Conservation (phyloP, 2,888 invertebrate genomes). For the Drosophila putrida region DNA sequence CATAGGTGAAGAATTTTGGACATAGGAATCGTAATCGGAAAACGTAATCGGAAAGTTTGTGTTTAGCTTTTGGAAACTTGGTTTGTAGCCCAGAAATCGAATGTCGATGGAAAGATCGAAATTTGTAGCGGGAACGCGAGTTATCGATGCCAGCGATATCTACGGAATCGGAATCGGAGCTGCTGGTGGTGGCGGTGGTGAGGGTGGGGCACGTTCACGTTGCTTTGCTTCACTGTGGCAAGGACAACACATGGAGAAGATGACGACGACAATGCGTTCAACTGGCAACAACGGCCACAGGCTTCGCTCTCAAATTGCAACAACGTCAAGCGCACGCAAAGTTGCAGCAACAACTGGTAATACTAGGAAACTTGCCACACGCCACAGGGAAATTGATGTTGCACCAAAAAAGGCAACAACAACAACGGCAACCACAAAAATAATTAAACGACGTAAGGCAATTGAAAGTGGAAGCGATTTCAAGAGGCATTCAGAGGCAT, state of each 20-base stretch:
- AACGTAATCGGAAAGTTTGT: too few relatives aligned
- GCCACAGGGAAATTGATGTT: not conserved
- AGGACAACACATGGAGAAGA: not conserved
- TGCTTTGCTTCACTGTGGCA: not conserved
- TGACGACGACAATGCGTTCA: not conserved
- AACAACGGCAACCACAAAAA: not conserved
- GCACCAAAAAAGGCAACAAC: constrained; percentile 4
- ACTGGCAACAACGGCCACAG: not conserved
- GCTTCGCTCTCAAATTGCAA: not conserved
- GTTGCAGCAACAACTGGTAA: not conserved
- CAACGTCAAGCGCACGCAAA: not conserved
- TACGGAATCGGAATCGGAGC: constrained; percentile 1
- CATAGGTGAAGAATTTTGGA: not conserved
- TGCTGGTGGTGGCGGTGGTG: constrained; percentile 31
- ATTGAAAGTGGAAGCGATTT: not conserved
- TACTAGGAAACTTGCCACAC: not conserved
- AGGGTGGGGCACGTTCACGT: constrained; percentile 17
- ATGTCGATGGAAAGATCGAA: constrained; percentile 59
- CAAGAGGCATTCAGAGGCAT: constrained; percentile 12
- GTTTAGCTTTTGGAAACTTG: not conserved
- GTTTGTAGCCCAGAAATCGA: constrained; percentile 2
- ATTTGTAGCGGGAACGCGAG: constrained; percentile 38
- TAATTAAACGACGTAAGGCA: not conserved
- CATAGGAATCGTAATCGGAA: not conserved
- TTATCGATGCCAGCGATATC: constrained; percentile 8